Base-by-base conservation (phyloP, 2,113 vertebrate species). In the Myiopsitta monachus region DNA sequence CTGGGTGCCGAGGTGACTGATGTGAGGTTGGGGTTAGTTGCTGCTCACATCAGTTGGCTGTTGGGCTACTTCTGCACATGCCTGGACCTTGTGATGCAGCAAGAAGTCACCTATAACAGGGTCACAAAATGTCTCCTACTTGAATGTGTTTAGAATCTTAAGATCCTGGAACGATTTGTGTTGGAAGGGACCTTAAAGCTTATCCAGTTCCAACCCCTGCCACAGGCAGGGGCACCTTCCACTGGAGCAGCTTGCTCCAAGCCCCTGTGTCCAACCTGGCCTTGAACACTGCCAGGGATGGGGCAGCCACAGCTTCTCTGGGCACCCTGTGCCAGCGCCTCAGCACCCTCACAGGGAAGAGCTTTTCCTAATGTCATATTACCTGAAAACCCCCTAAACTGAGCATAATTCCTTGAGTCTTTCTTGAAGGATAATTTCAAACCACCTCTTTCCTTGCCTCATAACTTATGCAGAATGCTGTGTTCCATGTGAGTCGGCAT, bases 401-500 rank as follows among this genome's bases (percentile, higher is more conserved):
- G 63, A 47, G n/a, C 12, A 3, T 15, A 11, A 7, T 43, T 59
- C 30, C 24, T 67, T 10, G 26, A 18, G 19, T 31, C n/a, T 41
- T 13, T 19, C 31, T 39, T 59, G 66, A 30, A 83, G n/a, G 47
- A 30, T 16, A 31, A 4, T 33, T 76, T 54, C 10, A 49, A 88
- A 41, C 6, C 12, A 18, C 21, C 24, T 59, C 18, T 49, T 57
- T 11, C 38, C 66, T 79, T 41, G 80, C 36, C 28, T 23, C 6
- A 39, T 67, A 57, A 13, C 6, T 69, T 26, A 3, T 24, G 68
- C 62, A 5, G 27, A 23, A 3, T 0, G 6, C 39, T n/a, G 22
- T 3, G 5, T 41, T 88, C 52, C 30, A 0, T 0, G 4, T 0
- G 6, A 46, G 43, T 55, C 17, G 18, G 4, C 5, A 1, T 11